Base-by-base conservation (phyloP, 2,113 vertebrate species). In the Chauna torquata region DNA sequence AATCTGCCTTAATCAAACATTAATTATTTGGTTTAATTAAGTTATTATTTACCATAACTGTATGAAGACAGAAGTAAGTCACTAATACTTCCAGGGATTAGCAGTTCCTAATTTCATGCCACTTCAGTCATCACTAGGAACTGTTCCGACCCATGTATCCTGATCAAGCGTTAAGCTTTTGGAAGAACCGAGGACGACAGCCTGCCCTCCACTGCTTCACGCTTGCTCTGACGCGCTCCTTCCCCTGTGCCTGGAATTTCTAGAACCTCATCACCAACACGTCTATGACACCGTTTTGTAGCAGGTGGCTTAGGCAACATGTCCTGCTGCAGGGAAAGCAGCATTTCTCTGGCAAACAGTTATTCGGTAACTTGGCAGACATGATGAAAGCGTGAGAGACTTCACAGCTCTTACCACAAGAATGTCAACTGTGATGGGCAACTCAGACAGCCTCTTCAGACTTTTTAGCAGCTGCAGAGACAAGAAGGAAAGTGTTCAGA, bases 401-500 rank as follows among this genome's bases (percentile, higher is more conserved):
- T 92, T 90, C 69, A 88, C 65, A 90, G 77, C 92, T 96, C 99
- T 99, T 98, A 99, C 99, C 99, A 99, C 99, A 55, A 99, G 98
- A 81, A 99, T 99, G 71, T 99, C 99, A 96, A 99, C 98, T 4
- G 99, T 99, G 97, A 99, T 99, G 42, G 99, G 99, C 92, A 99
- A 97, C 42, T 99, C 98, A 34, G 98, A 98, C 91, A 99, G 98
- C 92, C 98, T 98, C 98, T 99, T 99, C 85, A 99, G 98, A 76
- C 99, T 99, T 93, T 99, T 99, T 86, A 99, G 95, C 38, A 99
- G 97, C 99, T 99, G 97, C 44, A 97, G 92, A 97, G 72, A 94
- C 57, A 97, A 94, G 89, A 65, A 79, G 66, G 92, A 83, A 82
- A 97, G 20, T 0, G 72, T 92, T 94, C 74, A 86, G 93, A 30